phyloP scores from a whole-genome alignment of 2,888 invertebrate species.

The Allolobophora icterica region DNA sequence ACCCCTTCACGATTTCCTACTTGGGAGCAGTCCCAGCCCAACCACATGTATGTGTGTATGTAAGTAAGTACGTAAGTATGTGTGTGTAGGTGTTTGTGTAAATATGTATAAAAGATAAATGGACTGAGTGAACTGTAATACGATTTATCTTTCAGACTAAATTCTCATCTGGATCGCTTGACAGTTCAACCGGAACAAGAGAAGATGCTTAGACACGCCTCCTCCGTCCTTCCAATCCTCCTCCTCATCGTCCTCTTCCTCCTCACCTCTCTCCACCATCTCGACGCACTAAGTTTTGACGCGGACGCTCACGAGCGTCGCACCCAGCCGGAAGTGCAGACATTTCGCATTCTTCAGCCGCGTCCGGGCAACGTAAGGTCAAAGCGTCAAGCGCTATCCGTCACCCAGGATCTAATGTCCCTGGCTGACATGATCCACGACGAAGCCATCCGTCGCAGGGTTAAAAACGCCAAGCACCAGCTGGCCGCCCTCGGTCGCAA shows the following conservation, averaged over 20 bases:
- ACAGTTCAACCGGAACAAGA: not conserved
- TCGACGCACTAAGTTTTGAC: not conserved
- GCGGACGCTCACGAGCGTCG: not conserved
- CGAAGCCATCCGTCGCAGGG: not conserved
- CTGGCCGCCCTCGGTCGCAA: not conserved
- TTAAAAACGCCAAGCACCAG: not conserved
- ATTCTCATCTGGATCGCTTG: not conserved
- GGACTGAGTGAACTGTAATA: not conserved
- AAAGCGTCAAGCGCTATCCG: not conserved
- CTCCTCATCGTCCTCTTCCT: not conserved
- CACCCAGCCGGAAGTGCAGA: not conserved
- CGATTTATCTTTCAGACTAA: constrained; percentile 17
- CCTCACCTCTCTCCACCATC: not conserved
- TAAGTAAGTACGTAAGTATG: no score
- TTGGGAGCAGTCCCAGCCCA: no score
- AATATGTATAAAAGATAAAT: not conserved
- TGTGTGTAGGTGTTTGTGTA: no score
- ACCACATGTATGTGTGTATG: no score
- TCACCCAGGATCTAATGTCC: not conserved
- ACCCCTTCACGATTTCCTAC: no score
- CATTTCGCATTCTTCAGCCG: not conserved
- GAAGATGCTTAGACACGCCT: not conserved
- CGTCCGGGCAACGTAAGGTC: not conserved
- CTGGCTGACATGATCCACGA: not conserved
- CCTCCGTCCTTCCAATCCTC: not conserved